Base-by-base conservation (phyloP, 2,888 invertebrate genomes). In the Lingula anatina region DNA sequence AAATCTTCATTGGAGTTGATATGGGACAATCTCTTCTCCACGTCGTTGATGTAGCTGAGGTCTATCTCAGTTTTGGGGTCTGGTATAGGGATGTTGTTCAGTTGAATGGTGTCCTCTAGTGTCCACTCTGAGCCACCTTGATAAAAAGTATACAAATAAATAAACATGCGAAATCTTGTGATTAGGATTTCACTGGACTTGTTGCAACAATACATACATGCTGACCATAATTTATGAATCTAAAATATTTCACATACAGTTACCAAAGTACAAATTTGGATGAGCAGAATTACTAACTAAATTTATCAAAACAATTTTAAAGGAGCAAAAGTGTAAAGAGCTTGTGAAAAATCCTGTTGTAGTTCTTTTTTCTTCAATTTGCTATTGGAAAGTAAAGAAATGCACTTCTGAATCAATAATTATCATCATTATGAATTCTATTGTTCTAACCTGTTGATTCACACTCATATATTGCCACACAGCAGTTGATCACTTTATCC, bases 391-490 rank as follows among this genome's bases (percentile, higher is more conserved):
- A n/a, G n/a, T n/a, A n/a, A n/a, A n/a, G n/a, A n/a, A n/a, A n/a
- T n/a, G n/a, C n/a, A n/a, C n/a, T n/a, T n/a, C n/a, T n/a, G n/a
- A n/a, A n/a, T n/a, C n/a, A n/a, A n/a, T n/a, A n/a, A n/a, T n/a
- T n/a, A n/a, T n/a, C n/a, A n/a, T n/a, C n/a, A n/a, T n/a, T n/a
- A n/a, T n/a, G 21, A 36, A 26, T 12, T 24, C 21, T 1, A 18
- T 27, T 23, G 36, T 36, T 25, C 57, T 35, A 46, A 74, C 74
- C 76, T 5, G 95, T 95, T 59, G 96, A 96, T 79, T 99, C 99
- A 75, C 99, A 99, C 76, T 99, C 99, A 79, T 95, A 97, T 57
- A 99, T 95, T 40, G 94, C 92, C 5, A 99, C 93, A 77, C 62
- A 66, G 20, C 75, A 56, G 53, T 75, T 73, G 56, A 72, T 64